phyloP scores from a whole-genome alignment of 2,888 invertebrate species.

The Deilephila porcellus region DNA sequence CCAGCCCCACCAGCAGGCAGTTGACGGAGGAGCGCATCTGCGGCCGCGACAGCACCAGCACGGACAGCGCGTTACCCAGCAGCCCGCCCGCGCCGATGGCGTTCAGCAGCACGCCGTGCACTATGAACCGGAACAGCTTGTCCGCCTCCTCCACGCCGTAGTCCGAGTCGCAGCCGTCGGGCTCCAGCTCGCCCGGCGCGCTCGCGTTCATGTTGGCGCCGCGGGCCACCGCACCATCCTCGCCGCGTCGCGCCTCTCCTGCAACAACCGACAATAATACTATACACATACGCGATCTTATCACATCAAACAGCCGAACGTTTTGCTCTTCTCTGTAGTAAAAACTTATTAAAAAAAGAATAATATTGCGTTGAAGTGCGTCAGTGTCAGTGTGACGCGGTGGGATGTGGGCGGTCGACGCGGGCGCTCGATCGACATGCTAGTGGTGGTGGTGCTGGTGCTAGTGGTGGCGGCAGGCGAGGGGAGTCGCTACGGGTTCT shows the following conservation, averaged over 20 bases:
- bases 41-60: conserved; percentile 95
- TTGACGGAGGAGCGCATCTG: conserved; percentile 98
- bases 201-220: conserved; percentile 50
- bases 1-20: conserved; percentile 96
- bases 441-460: conserved; percentile 33
- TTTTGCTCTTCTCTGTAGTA: background rate
- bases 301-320: background rate
- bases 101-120: conserved; percentile 92
- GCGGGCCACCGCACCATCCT: conserved; percentile 42
- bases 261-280: background rate
- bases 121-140: conserved; percentile 90
- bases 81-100: conserved; percentile 92
- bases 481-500: conserved; percentile 52
- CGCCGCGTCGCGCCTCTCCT: conserved; percentile 36
- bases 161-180: conserved; percentile 69
- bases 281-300: background rate
- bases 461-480: conserved; percentile 30
- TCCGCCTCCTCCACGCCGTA: conserved; percentile 72
- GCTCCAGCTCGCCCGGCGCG: conserved; percentile 48
- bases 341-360: background rate
- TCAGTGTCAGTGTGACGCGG: conserved; percentile 4
- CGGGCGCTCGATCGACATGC: background rate
- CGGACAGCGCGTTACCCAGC: conserved; percentile 95
- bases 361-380: background rate
- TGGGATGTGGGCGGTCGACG: background rate